Evolutionary conservation across 1,140 invertebrate genomes (phyloP), one percentile per base, ranked within the genome.

Genomic region (Chymomyza costata): DNA sequence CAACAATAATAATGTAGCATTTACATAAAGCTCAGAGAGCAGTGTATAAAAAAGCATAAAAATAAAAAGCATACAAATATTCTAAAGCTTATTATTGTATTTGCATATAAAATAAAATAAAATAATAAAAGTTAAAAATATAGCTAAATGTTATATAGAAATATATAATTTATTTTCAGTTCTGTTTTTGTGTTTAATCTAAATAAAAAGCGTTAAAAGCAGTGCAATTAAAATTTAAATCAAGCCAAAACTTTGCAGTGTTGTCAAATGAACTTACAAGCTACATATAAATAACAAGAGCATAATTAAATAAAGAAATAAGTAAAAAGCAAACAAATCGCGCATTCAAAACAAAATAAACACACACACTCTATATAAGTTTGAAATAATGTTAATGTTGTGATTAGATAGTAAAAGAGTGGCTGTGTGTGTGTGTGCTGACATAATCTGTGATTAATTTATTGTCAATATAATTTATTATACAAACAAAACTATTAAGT

Each of bases 111-210:
- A 46, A 43, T 43, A 28, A 55, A 35, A 19, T 7, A 34, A 35
- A 43, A 32, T 28, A 43, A 49, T 28, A 18, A 41, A 8, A 19
- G 10, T 25, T 25, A 25, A 58, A 40, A 61, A 53, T 37, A 34
- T 8, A 48, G 13, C 16, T 30, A 44, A 32, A 44, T 44, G 7
- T 15, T 38, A 19, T 6, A 47, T 53, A 35, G 11, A 45, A 40
- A 35, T 44, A 3, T 6, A 18, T 16, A 52, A 48, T 59, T 49
- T 46, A 55, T 48, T 44, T 49, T 64, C 30, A 38, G 37, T 55
- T 56, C 13, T 37, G 32, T 46, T 47, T 45, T 34, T 57, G 53
- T 57, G 53, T 55, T 48, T n/a, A n/a, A n/a, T n/a, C n/a, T n/a
- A n/a, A n/a, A n/a, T n/a, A n/a, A n/a, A n/a, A n/a, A n/a, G n/a